Evolutionary conservation across 1,140 invertebrate genomes (phyloP), one percentile per base, ranked within the genome.

Genomic region (Meloidogyne floridensis): DNA sequence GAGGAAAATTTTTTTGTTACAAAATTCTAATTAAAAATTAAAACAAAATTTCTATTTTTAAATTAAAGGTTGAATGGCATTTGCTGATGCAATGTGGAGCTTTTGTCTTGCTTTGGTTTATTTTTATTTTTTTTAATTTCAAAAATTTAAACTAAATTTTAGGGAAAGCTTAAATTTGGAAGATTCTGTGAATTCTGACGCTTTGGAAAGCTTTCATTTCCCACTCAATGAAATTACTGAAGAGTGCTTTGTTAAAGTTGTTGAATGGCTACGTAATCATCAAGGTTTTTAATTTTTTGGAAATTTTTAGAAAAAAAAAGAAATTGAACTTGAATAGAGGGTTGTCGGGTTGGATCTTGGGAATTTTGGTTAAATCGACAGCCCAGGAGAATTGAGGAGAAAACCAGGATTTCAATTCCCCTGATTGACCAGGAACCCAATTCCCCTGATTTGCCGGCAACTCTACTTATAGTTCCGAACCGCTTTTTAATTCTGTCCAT

Each of bases 201-300:
- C 20, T 54, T 53, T 54, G 11, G 15, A 56, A 53, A n/a, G 53
- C 13, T 72, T 79, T 9, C 15, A 47, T 32, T 79, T 79, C 72
- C 77, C 77, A 43, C 77, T 79, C 11, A 79, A 79, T 53, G 77
- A 79, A 7, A 79, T 79, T 51, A 69, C 56, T 3, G 51, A 42
- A 54, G 77, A 79, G 7, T 79, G 77, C n/a, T 72, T 79, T 71
- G 10, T 47, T 32, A 20, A 71, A 20, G 51, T 79, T 70, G n/a
- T 72, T 10, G 77, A 32, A 11, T 79, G 77, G 77, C 47, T 79
- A 3, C 56, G 77, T 5, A 72, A 47, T 13, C 77, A 79, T 47
- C 77, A 79, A 18, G 65, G 77, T 43, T 76, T 54, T 20, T 42
- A 20, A 47, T 47, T 47, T n/a, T 47, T 47, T 47, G 47, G 47